Conservation (phyloP, 1,140 invertebrate genomes). For the Leguminivora glycinivorella region DNA sequence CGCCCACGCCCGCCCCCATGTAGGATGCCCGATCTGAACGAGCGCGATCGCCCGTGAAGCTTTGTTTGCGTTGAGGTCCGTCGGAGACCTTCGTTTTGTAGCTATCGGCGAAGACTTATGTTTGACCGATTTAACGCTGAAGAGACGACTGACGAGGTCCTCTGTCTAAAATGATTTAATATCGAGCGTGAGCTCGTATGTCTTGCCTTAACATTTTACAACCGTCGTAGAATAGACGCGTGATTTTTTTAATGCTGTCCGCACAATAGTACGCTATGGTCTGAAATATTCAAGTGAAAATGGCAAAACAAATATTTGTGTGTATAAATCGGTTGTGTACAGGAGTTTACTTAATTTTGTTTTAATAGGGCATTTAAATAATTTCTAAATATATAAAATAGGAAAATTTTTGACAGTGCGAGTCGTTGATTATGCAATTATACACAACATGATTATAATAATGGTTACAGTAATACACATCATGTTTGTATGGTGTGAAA, state of each 20-base stretch:
- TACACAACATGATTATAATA: neutral
- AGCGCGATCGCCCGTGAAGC: neutral
- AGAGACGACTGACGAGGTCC: neutral
- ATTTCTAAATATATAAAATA: no score
- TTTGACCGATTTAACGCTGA: neutral
- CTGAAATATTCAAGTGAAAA: neutral
- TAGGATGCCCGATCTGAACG: constrained; percentile 9
- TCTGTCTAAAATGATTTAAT: no score
- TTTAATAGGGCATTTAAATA: neutral
- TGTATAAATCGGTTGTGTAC: neutral
- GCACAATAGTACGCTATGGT: neutral
- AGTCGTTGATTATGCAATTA: neutral
- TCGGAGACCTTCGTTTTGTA: neutral
- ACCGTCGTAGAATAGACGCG: neutral
- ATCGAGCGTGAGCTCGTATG: no score
- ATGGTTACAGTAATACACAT: neutral
- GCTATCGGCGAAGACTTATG: neutral
- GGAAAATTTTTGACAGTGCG: neutral
- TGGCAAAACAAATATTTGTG: neutral
- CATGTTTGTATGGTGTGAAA: neutral
- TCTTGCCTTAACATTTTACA: neutral
- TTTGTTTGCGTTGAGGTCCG: neutral
- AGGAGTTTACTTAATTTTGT: neutral
- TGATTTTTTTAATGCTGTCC: neutral
- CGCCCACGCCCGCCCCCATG: constrained; percentile 38